A percentile compares a stretch with the other conserved stretches of the same genome.
These are phyloP conservation scores for Heterotis niloticus DNA, from an alignment of 2,113 vertebrate species.

Conservation along the genomic window DNA sequence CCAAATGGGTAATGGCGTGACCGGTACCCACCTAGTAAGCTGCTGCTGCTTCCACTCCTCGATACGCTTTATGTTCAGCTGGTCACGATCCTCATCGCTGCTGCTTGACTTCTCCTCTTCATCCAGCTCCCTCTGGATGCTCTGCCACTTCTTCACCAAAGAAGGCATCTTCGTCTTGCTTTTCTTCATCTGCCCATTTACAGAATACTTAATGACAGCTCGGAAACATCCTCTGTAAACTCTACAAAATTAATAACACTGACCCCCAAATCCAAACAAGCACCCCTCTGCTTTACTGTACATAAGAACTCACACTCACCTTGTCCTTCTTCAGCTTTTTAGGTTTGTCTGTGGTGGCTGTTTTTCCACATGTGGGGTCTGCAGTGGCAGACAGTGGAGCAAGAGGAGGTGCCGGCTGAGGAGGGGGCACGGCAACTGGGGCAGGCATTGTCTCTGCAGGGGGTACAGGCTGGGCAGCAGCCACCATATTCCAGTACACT, in stretches of 20 bases:
- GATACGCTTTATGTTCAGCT: constrained; percentile 77
- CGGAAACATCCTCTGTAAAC: no score
- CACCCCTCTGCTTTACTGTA: not conserved
- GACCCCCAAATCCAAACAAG: no score
- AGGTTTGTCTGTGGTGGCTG: constrained; percentile 66
- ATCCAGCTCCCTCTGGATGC: constrained; percentile 92
- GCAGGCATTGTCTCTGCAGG: constrained; percentile 62
- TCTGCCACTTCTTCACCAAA: constrained; percentile 97
- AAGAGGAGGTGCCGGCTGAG: constrained; percentile 62
- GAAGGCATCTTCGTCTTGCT: constrained; percentile 96
- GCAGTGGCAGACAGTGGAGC: constrained; percentile 40
- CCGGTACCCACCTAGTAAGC: constrained; percentile 71
- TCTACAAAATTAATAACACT: no score
- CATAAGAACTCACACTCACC: constrained; percentile 55
- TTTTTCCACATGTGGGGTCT: constrained; percentile 62
- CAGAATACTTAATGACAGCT: no score
- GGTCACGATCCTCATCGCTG: constrained; percentile 86
- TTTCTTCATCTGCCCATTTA: constrained; percentile 69
- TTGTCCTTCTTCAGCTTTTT: constrained; percentile 89
- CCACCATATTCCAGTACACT: constrained; percentile 67
- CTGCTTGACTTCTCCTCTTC: constrained; percentile 95
- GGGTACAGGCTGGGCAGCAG: constrained; percentile 60
- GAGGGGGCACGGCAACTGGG: constrained; percentile 47
- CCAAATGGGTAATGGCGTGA: no score
- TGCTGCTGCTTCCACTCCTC: constrained; percentile 96